Evolutionary conservation across 2,888 invertebrate species (phyloP), one percentile per base, ranked within the genome.

Genomic region (Cephus pulcher): DNA sequence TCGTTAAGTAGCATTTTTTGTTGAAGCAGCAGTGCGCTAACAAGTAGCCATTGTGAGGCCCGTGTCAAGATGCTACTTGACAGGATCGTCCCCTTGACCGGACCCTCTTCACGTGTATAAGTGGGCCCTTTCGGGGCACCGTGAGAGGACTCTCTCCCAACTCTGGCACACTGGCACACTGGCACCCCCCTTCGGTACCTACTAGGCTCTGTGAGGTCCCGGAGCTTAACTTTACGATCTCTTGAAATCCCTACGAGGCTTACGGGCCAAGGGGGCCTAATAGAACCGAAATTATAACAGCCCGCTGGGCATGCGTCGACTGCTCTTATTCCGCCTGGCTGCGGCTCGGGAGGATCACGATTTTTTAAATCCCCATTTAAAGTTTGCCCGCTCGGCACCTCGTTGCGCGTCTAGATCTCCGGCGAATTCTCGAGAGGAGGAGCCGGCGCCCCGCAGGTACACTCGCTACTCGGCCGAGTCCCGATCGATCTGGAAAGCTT

Each of bases 251-350:
- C 88, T 86, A 82, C 85, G 82, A 85, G 83, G 87, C 85, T 86
- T 86, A 85, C 82, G 79, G 73, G 83, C 85, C 86, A 82, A 85
- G 81, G 81, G 81, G 83, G 86, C 40, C 88, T 89, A 91, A 90
- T 90, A 89, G 90, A 90, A 87, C 90, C 88, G 85, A 90, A 90
- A 91, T 91, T 90, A 90, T 90, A 90, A 91, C 91, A 90, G 90
- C 81, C 89, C 90, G 89, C 88, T 91, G 91, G 90, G 86, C 91
- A 90, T 89, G 89, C 89, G 91, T 91, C 90, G 90, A 91, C 90
- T 91, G 91, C 90, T 91, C 91, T 91, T 91, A 91, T 91, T 91
- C 90, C 90, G 90, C 90, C 87, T 89, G 87, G 89, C 86, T 89
- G 91, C 84, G 80, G 76, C 74, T 40, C 15, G 74, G 69, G 78